Base-by-base conservation (phyloP, 2,113 vertebrate species). In the Leuciscus idus region DNA sequence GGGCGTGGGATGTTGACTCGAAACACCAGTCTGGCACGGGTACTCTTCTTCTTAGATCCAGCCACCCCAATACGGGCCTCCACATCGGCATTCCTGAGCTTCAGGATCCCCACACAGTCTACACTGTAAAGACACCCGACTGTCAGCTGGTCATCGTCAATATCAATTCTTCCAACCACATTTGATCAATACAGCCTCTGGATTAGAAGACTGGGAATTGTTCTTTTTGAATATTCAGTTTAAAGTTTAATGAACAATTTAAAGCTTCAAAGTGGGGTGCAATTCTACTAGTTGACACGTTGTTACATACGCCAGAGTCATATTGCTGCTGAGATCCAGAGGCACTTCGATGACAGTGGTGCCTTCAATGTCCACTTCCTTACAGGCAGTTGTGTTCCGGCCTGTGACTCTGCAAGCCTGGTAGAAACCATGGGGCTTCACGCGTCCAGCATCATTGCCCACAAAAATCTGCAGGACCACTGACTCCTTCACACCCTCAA, bases 381-480 rank as follows among this genome's bases (percentile, higher is more conserved):
- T 98, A 91, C 98, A 99, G 87, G 98, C 96, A 2, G 97, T 99
- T 55, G 98, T 99, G 94, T 99, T 99, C 85, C 98, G 96, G 48
- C 98, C 98, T 0, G 98, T 99, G 4, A 99, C 98, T 55, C 96
- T 93, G 91, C 98, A 99, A 46, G 98, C 98, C 93, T 99, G 98
- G 92, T 99, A 99, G 95, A 99, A 99, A 26, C 98, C 98, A n/a
- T 99, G 98, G 0, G 98, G 98, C 90, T 98, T 99, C 90, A 99
- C 97, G 2, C 98, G 96, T 1, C 98, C 98, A 0, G 97, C 93
- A 87, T 99, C 98, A 2, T 98, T 99, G 6, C 97, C 98, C 89
- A 99, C 98, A 84, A 99, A 99, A 30, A 99, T 96, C 90, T 98
- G 98, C 87, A 99, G 94, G 85, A 98, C 94, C 90, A 98, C 98